Conservation (phyloP, 2,888 invertebrate species). For the Pachycephus smyrnensis region DNA sequence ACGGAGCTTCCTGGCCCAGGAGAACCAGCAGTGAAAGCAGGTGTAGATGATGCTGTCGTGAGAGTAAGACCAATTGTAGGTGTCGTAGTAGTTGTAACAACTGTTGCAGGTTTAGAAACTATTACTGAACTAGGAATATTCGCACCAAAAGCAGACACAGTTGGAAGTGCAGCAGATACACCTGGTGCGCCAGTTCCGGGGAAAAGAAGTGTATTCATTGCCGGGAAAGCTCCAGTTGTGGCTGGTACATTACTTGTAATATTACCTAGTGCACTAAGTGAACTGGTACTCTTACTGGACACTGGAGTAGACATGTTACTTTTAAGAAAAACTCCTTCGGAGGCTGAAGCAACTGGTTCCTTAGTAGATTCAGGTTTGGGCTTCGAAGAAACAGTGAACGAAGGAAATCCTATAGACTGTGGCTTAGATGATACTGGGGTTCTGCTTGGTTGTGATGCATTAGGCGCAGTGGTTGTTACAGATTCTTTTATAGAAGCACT, state of each 20-base stretch:
- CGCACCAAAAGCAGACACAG: background rate
- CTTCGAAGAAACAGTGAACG: background rate
- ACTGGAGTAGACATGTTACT: background rate
- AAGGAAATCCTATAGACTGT: background rate
- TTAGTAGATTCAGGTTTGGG: background rate
- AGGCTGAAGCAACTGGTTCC: background rate
- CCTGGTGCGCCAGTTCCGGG: background rate
- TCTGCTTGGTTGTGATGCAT: background rate
- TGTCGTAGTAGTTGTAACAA: slow-evolving; percentile 15
- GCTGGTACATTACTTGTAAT: background rate
- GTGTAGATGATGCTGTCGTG: slow-evolving; percentile 1
- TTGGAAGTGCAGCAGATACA: background rate
- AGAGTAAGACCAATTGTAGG: slow-evolving; percentile 21
- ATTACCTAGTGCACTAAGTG: background rate
- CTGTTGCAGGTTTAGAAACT: background rate
- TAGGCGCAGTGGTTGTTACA: background rate
- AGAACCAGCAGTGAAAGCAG: slow-evolving; percentile 18
- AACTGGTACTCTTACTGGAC: background rate
- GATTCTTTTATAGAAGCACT: background rate
- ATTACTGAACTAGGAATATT: background rate
- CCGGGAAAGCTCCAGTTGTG: background rate
- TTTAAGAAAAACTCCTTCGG: background rate
- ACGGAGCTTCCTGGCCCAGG: slow-evolving; percentile 7
- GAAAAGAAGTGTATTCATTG: background rate
- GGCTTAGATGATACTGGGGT: background rate